These are phyloP conservation scores for Eulithis testata DNA, from an alignment of 2,888 invertebrate genomes.

Conservation along the genomic window DNA sequence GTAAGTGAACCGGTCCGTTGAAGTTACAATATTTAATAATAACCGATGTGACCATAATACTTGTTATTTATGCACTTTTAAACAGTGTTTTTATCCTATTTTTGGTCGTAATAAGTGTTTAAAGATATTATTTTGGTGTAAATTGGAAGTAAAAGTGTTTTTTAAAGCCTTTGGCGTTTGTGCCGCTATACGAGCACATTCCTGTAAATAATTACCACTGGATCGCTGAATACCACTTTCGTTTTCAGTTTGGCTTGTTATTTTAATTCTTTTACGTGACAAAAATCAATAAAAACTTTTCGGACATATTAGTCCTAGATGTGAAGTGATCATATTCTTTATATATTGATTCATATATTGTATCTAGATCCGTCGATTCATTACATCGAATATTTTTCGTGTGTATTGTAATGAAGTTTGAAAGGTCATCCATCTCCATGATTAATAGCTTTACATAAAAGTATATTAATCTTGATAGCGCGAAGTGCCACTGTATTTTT, in stretches of 20 bases:
- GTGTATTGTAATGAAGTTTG: background rate
- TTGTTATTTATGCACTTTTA: constrained; percentile 23
- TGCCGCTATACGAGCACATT: background rate
- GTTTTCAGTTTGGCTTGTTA: no score
- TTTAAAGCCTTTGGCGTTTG: constrained; percentile 12
- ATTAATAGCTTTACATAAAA: constrained; percentile 12
- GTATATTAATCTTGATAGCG: constrained; percentile 10
- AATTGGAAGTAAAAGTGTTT: constrained; percentile 37
- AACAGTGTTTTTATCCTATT: constrained; percentile 24
- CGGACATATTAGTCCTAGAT: no score
- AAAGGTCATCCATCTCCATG: constrained; percentile 7
- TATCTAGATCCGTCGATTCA: background rate
- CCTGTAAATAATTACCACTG: no score
- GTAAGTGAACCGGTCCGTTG: constrained; percentile 25
- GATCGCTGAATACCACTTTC: no score
- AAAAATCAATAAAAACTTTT: no score
- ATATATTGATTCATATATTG: background rate
- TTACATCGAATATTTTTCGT: background rate
- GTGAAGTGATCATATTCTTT: no score
- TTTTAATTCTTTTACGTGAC: no score
- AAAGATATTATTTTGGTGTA: constrained; percentile 14
- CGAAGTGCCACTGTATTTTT: constrained; percentile 19
- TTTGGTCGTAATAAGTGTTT: constrained; percentile 6
- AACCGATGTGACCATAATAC: constrained; percentile 34
- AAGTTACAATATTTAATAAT: constrained; percentile 18